phyloP scores from a whole-genome alignment of 2,113 vertebrate species.

The Actenoides hombroni region DNA sequence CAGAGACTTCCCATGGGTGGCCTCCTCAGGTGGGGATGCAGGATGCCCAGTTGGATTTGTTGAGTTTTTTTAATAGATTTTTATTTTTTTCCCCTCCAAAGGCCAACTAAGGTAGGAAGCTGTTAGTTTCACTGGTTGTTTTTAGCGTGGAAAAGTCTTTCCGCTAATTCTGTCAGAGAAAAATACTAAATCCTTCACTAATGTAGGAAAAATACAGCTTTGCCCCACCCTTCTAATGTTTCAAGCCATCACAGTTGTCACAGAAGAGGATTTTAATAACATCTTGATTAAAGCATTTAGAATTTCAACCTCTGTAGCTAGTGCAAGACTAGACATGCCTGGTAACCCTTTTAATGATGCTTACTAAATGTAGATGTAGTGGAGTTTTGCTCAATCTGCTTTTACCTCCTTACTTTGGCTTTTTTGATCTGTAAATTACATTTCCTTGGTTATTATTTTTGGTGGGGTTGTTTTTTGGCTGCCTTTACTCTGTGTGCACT shows the following conservation, averaged over 20 bases:
- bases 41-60: background rate
- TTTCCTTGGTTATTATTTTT: background rate
- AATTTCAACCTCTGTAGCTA: background rate
- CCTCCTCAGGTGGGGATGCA: background rate
- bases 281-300: background rate
- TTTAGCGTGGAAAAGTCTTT: constrained; percentile 41
- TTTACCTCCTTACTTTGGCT: background rate
- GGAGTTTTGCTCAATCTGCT: constrained; percentile 10
- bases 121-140: background rate
- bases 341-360: constrained; percentile 29
- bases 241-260: background rate
- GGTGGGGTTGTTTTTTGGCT: background rate
- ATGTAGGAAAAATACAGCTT: constrained; percentile 9
- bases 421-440: background rate
- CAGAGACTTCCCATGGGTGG: background rate
- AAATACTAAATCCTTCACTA: constrained; percentile 23
- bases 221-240: constrained; percentile 13
- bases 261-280: constrained; percentile 11
- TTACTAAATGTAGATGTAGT: constrained; percentile 23
- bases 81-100: background rate
- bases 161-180: constrained; percentile 23
- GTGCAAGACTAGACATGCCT: background rate
- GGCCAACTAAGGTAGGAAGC: constrained; percentile 46
- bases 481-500: background rate
- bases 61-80: background rate